These are phyloP conservation scores for Aphrocallistes beatrix DNA, from an alignment of 37 sponge, comb jelly and placozoan genomes.

Conservation along the genomic window DNA sequence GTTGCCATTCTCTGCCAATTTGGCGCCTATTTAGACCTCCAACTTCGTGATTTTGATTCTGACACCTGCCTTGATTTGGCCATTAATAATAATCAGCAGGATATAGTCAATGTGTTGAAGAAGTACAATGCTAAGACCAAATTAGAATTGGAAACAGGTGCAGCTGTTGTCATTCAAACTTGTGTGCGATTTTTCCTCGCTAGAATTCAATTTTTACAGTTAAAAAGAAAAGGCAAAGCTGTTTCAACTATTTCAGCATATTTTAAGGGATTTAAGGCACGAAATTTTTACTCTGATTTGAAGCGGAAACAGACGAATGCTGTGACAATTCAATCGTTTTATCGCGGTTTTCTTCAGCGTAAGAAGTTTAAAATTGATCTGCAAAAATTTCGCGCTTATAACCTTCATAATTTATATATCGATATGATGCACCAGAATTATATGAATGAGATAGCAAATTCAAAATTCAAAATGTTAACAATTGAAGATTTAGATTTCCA, in stretches of 20 bases:
- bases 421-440: not conserved
- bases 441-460: not conserved
- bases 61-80: constrained; percentile 2
- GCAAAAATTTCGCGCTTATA: not conserved
- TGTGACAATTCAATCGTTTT: not conserved
- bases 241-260: not conserved
- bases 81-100: not conserved
- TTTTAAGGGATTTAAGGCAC: not conserved
- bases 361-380: not conserved
- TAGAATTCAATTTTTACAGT: not conserved
- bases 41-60: not conserved
- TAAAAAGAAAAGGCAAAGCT: not conserved
- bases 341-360: not conserved
- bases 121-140: not conserved
- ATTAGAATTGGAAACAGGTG: not conserved
- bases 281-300: not conserved
- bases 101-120: constrained; percentile 3
- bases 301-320: not conserved
- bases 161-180: not conserved
- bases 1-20: not conserved
- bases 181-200: not conserved
- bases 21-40: constrained; percentile 1
- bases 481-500: not conserved
- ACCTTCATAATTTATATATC: not conserved
- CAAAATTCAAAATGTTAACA: not conserved